A percentile compares a stretch with the other conserved stretches of the same genome.
Conservation (phyloP, 2,888 invertebrate species). For the Balanococcus diminutus region DNA sequence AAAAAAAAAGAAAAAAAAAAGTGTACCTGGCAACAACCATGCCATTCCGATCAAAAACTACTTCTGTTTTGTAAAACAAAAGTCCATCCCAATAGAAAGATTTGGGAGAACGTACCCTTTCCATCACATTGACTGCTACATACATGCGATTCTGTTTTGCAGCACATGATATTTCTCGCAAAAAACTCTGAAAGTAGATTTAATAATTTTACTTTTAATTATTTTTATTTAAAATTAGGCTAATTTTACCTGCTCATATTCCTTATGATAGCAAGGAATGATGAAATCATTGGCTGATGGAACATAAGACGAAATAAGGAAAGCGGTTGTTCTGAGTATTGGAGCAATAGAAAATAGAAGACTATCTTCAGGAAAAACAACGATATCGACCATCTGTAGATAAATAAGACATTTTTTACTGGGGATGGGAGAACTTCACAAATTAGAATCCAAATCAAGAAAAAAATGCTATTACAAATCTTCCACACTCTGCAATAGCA, state of each 20-base stretch:
- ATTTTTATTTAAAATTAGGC: no score
- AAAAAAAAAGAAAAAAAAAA: no score
- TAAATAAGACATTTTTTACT: background rate
- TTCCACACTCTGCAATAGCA: background rate
- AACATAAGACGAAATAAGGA: background rate
- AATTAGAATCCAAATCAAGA: background rate
- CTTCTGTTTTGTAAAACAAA: slow-evolving; percentile 73
- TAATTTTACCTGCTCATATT: background rate
- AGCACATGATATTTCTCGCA: slow-evolving; percentile 68
- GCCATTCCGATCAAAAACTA: slow-evolving; percentile 77
- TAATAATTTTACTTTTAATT: background rate
- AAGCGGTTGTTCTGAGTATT: background rate
- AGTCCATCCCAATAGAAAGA: slow-evolving; percentile 64
- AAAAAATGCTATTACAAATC: background rate
- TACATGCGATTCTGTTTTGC: slow-evolving; percentile 69
- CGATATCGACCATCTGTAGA: slow-evolving; percentile 70
- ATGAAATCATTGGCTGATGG: slow-evolving; percentile 56
- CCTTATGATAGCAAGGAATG: slow-evolving; percentile 53
- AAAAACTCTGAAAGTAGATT: slow-evolving; percentile 62
- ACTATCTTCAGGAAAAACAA: slow-evolving; percentile 76
- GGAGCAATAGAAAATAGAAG: slow-evolving; percentile 30
- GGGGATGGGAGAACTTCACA: background rate
- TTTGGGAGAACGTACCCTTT: slow-evolving; percentile 15
- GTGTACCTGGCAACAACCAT: slow-evolving; percentile 70
- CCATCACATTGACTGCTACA: slow-evolving; percentile 71